Evolutionary conservation across 2,797 vertebrate species (phyloP), one percentile per base, ranked within the genome.

Genomic region (Clarias fuscus): DNA sequence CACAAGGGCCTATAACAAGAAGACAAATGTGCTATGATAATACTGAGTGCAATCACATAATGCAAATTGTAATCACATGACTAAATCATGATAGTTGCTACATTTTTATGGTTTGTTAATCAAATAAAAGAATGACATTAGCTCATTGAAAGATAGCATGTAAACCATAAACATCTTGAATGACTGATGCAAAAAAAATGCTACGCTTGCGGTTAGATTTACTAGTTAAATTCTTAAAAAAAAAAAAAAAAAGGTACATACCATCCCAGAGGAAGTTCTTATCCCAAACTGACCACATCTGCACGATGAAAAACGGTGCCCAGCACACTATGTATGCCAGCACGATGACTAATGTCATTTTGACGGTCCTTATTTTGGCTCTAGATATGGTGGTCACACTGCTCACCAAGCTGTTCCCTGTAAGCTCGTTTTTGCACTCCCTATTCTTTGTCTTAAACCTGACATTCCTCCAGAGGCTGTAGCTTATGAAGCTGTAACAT

Each of bases 201-300:
- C 53, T 48, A 40, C 6, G 27, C 40, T 48, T 80, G 7, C 22
- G 10, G 22, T 8, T 43, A 37, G 22, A n/a, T 78, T 59, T 33
- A 11, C 56, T 61, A 61, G 10, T 33, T 59, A 61, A 56, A 56
- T 2, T 11, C 22, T 15, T 10, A 58, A 3, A 67, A 85, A 56
- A 37, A 37, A 4, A 4, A 7, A 58, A 3, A 67, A 85, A 56
- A 67, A 5, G 13, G 11, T 64, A 93, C 95, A 91, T 95, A 99
- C 98, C 98, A 5, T 91, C 91, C 95, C 95, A 98, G 56, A 90
- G 83, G 88, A 96, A 96, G 56, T 94, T 95, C 18, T 94, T 70
- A 86, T 99, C 98, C 98, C 98, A 99, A 83, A 97, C 98, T 0
- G 98, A 98, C 97, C 97, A 98, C 98, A 99, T 97, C 95, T 99